Conservation (phyloP, 2,797 vertebrate species). For the Crocodylus rhombifer region DNA sequence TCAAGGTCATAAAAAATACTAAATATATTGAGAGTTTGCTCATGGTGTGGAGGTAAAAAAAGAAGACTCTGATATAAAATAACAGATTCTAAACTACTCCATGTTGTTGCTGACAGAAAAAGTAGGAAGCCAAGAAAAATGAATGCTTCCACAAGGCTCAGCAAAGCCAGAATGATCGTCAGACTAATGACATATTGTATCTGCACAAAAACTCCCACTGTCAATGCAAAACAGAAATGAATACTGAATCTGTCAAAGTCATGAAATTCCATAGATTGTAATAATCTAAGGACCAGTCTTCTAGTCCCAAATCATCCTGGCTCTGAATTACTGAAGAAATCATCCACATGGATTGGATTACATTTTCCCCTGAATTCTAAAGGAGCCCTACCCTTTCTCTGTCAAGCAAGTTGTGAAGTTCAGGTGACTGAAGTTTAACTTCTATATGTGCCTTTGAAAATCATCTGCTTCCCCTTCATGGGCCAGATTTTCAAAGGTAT, state of each 20-base stretch:
- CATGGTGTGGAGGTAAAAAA: conserved; percentile 36
- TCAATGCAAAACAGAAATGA: neutral
- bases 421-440: neutral
- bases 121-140: conserved; percentile 32
- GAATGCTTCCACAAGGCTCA: conserved; percentile 33
- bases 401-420: neutral
- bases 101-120: conserved; percentile 56
- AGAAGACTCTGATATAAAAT: conserved; percentile 66
- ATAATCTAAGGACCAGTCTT: conserved; percentile 1
- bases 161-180: conserved; percentile 32
- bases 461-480: neutral
- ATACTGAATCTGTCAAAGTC: neutral
- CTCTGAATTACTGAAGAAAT: neutral
- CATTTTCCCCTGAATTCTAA: neutral
- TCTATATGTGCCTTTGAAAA: neutral
- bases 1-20: conserved; percentile 68
- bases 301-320: neutral
- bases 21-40: conserved; percentile 58
- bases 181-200: conserved; percentile 47
- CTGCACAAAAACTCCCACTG: conserved; percentile 10
- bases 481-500: neutral
- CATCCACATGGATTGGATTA: neutral
- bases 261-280: conserved; percentile 9
- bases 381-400: neutral
- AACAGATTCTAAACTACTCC: conserved; percentile 63